Conservation (phyloP, 1,140 invertebrate species). For the Neelides sp. region DNA sequence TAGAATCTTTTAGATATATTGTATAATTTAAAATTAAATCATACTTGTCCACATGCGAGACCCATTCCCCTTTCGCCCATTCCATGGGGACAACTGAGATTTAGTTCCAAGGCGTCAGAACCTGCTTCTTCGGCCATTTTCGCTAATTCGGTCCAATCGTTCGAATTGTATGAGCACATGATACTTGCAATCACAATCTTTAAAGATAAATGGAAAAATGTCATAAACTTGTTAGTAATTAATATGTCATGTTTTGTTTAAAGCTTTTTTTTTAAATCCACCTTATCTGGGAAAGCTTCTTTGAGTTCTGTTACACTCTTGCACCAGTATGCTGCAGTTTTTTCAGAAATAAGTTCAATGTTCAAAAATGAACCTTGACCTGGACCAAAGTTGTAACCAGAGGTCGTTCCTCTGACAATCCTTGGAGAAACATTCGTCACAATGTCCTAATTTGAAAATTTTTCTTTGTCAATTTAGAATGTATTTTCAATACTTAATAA, state of each 20-base stretch:
- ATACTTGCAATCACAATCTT: slow-evolving; percentile 91
- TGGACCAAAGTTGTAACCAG: slow-evolving; percentile 81
- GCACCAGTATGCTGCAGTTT: slow-evolving; percentile 86
- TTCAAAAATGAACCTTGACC: slow-evolving; percentile 91
- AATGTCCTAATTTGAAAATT: slow-evolving; percentile 51
- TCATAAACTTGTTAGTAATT: slow-evolving; percentile 1
- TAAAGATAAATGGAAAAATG: slow-evolving; percentile 25
- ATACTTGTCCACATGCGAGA: slow-evolving; percentile 76
- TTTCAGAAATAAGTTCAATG: slow-evolving; percentile 97
- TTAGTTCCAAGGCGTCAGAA: slow-evolving; percentile 87
- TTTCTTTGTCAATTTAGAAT: slow-evolving; percentile 8
- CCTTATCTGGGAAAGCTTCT: slow-evolving; percentile 74
- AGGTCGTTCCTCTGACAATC: slow-evolving; percentile 84
- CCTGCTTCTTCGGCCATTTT: slow-evolving; percentile 67
- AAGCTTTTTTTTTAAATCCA: slow-evolving; percentile 33
- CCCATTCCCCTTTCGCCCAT: slow-evolving; percentile 98
- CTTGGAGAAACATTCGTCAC: slow-evolving; percentile 95
- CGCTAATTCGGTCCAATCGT: slow-evolving; percentile 78
- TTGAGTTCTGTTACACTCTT: slow-evolving; percentile 78
- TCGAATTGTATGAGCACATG: slow-evolving; percentile 80
- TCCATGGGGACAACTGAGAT: slow-evolving; percentile 94
- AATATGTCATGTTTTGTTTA: not conserved
- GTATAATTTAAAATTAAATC: not conserved
- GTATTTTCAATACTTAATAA: not conserved
- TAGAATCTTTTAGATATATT: too few species aligned